These are phyloP conservation scores for Agrilus planipennis DNA, from an alignment of 1,140 invertebrate genomes.

Conservation along the genomic window DNA sequence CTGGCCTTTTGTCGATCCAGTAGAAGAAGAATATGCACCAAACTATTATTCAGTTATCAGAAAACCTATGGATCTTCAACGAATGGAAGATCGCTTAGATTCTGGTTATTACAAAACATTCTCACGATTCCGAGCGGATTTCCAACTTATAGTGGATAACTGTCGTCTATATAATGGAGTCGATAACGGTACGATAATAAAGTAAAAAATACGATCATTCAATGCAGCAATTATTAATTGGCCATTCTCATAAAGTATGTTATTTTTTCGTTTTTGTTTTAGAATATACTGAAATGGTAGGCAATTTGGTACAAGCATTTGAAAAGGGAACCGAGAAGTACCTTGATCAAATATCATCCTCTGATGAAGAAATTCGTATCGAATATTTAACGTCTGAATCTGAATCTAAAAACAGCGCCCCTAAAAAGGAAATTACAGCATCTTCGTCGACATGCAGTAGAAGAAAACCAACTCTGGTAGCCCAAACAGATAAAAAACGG, in stretches of 20 bases:
- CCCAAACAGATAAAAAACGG: slow-evolving; percentile 22
- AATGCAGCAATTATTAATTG: neutral
- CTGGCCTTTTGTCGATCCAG: slow-evolving; percentile 84
- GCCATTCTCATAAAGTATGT: neutral
- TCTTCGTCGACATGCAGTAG: slow-evolving; percentile 10
- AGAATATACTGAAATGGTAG: slow-evolving; percentile 85
- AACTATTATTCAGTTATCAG: slow-evolving; percentile 69
- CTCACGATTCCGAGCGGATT: slow-evolving; percentile 73
- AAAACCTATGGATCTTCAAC: slow-evolving; percentile 74
- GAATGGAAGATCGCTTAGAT: slow-evolving; percentile 80
- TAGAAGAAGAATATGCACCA: slow-evolving; percentile 83
- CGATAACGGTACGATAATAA: slow-evolving; percentile 61
- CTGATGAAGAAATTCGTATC: slow-evolving; percentile 59
- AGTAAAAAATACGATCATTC: too few species aligned
- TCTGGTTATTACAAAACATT: slow-evolving; percentile 66
- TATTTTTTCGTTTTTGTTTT: slow-evolving; percentile 27
- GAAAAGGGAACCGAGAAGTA: slow-evolving; percentile 66
- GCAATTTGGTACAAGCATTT: slow-evolving; percentile 67
- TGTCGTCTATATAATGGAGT: slow-evolving; percentile 84
- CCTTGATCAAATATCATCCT: slow-evolving; percentile 65
- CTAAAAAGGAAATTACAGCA: slow-evolving; percentile 10
- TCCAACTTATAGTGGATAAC: slow-evolving; percentile 83
- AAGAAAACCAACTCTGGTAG: slow-evolving; percentile 20
- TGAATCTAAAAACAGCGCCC: slow-evolving; percentile 8
- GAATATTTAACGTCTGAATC: slow-evolving; percentile 40